Conservation (phyloP, 2,113 vertebrate species). For the Alligator sinensis region DNA sequence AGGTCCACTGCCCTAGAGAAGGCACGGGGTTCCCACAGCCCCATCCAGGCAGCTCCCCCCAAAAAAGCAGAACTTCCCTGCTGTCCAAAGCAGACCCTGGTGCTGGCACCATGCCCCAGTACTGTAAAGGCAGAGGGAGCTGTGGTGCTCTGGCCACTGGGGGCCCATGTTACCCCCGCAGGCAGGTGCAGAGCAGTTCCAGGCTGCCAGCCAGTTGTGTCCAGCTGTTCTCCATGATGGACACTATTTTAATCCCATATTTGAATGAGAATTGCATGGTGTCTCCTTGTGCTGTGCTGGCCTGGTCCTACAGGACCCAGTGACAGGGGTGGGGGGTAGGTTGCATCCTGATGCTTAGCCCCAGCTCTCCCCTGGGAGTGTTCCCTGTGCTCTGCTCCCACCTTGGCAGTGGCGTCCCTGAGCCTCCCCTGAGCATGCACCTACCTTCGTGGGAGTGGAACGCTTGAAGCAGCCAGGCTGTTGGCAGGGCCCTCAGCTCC, state of each 20-base stretch:
- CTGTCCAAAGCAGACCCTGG: background rate
- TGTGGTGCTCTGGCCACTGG: background rate
- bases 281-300: background rate
- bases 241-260: background rate
- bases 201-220: background rate
- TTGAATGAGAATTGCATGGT: background rate
- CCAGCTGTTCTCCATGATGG: background rate
- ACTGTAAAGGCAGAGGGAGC: background rate
- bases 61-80: too few species aligned
- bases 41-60: too few species aligned
- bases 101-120: background rate
- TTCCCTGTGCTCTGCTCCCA: accelerated
- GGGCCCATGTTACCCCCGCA: slow-evolving; percentile 43
- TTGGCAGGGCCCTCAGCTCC: background rate
- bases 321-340: too few species aligned
- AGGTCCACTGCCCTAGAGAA: too few species aligned
- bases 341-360: too few species aligned
- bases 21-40: too few species aligned
- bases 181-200: background rate
- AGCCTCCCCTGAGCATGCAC: background rate
- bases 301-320: accelerated
- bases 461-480: background rate
- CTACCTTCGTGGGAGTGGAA: background rate
- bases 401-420: background rate
- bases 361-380: background rate